Base-by-base conservation (phyloP, 2,888 invertebrate species). In the Hecatera dysodea region DNA sequence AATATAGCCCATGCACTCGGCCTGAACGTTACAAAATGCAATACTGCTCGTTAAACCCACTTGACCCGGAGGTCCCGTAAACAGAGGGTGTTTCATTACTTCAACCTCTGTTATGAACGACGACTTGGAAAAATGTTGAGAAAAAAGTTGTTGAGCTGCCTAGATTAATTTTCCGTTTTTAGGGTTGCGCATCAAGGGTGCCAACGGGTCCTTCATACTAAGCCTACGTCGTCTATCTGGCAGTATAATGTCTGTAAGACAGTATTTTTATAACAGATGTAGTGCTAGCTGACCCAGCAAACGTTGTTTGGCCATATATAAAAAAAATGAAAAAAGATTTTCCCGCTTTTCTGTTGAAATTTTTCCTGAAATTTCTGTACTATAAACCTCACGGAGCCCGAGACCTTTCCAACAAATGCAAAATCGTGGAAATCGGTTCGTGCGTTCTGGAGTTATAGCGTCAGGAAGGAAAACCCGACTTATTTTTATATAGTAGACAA, bases 31-130 rank as follows among this genome's bases (percentile, higher is more conserved):
- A 92, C 90, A 92, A 93, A 93, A 94, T 93, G 93, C 93, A 94
- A 94, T 94, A 94, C 93, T 90, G 91, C 93, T 94, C 89, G 94
- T 94, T 93, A 93, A 90, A 88, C 87, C 92, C 94, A 95, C 94
- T 95, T 95, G 93, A 94, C 94, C 94, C 80, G 83, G 56, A 74
- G 88, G 87, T 85, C 87, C 65, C 70, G 73, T 79, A 71, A 82
- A 86, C 85, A 93, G 90, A 93, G 93, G 88, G 81, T 90, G 94
- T 91, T 92, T 89, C 88, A 90, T 92, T 90, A 90, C 81, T 85
- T 67, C 70, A 72, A 72, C 78, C 67, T 72, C 72, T 77, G 78
- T 82, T 84, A 76, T 78, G 75, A 83, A 78, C 77, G 67, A 65
- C 59, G 82, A 76, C 76, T 81, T 68, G 74, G 61, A 73, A 83